phyloP scores from a whole-genome alignment of 1,140 invertebrate species.

The Microplitis mediator region DNA sequence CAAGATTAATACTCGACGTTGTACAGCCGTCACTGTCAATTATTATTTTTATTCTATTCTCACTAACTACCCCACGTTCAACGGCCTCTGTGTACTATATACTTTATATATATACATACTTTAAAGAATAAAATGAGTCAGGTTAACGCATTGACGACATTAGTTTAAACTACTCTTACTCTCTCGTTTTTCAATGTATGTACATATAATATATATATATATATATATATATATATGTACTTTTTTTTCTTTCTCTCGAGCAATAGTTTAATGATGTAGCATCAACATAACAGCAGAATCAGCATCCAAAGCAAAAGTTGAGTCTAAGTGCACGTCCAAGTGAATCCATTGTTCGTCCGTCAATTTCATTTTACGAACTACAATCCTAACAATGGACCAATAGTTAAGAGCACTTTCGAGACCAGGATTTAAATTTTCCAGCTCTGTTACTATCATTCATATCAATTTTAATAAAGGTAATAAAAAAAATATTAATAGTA shows the following conservation, averaged over 20 bases:
- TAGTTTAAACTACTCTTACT: not conserved
- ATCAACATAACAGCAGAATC: no score
- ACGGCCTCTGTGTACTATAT: not conserved
- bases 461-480: not conserved
- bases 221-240: no score
- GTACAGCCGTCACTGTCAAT: conserved; percentile 20
- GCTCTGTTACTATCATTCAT: no score
- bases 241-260: not conserved
- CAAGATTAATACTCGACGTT: not conserved
- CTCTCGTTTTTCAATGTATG: not conserved
- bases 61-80: conserved; percentile 3
- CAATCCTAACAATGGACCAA: conserved; percentile 8
- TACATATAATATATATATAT: not conserved
- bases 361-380: conserved; percentile 34
- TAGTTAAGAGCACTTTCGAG: not conserved
- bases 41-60: conserved; percentile 14
- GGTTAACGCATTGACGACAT: not conserved
- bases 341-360: conserved; percentile 49
- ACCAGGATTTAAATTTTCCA: not conserved
- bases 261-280: conserved; percentile 11
- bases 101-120: not conserved
- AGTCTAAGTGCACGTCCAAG: conserved; percentile 22
- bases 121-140: not conserved
- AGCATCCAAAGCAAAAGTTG: not conserved
- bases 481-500: not conserved